Conservation (phyloP, 2,888 invertebrate species). For the Druceiella hillmani region DNA sequence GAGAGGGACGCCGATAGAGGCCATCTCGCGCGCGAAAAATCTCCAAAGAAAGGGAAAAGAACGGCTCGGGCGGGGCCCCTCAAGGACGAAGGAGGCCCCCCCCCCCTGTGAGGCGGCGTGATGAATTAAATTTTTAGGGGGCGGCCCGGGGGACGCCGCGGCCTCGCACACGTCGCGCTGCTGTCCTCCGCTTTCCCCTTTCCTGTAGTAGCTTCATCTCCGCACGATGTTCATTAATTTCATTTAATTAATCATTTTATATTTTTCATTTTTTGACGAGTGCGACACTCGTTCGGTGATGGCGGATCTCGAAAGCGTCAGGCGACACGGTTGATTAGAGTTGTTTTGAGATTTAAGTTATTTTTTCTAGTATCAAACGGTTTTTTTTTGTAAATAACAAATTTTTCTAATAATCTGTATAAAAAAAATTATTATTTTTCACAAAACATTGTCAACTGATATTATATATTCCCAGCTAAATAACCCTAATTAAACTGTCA, state of each 20-base stretch:
- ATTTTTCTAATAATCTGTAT: no score
- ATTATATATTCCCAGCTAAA: no score
- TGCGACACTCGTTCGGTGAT: constrained; percentile 2
- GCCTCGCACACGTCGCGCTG: constrained; percentile 2
- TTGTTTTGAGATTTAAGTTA: no score
- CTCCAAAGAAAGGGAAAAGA: constrained; percentile 50
- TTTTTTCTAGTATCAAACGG: neutral
- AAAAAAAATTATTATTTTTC: no score
- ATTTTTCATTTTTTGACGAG: constrained; percentile 5
- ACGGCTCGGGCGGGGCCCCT: constrained; percentile 45
- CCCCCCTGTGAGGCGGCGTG: constrained; percentile 39
- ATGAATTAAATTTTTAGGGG: constrained; percentile 55
- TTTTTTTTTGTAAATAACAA: no score
- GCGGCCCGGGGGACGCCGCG: constrained; percentile 28
- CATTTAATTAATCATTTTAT: constrained; percentile 37
- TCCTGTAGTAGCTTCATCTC: constrained; percentile 37
- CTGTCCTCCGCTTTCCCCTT: constrained; percentile 32
- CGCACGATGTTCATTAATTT: constrained; percentile 45
- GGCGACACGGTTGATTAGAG: constrained; percentile 15
- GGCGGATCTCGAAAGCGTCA: constrained; percentile 9
- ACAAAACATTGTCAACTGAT: no score
- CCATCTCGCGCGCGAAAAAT: constrained; percentile 43
- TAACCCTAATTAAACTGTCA: no score
- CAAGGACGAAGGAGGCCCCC: constrained; percentile 39
- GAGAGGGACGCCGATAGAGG: constrained; percentile 41